Percentiles rank a stretch among this genome's conserved stretches.
These are phyloP conservation scores for Drosophila funebris DNA, from an alignment of 1,140 invertebrate genomes.

Conservation along the genomic window DNA sequence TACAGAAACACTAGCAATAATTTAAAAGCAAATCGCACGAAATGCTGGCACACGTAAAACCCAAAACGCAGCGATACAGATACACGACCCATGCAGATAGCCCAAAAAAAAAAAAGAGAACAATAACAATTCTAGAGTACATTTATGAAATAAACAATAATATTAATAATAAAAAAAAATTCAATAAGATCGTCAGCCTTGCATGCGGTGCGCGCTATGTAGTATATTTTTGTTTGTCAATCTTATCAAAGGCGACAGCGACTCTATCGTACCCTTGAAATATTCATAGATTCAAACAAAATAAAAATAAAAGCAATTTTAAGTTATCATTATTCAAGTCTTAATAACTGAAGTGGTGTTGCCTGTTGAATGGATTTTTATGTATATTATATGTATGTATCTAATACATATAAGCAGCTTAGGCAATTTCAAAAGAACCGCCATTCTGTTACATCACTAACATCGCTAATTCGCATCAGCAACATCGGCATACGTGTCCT, in stretches of 20 bases:
- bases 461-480: no score
- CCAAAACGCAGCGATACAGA: slow-evolving; percentile 67
- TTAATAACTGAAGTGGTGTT: slow-evolving; percentile 42
- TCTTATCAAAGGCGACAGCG: slow-evolving; percentile 68
- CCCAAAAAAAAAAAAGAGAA: slow-evolving; percentile 16
- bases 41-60: slow-evolving; percentile 42
- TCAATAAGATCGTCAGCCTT: slow-evolving; percentile 41
- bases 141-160: slow-evolving; percentile 21
- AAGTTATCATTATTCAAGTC: slow-evolving; percentile 62
- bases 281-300: slow-evolving; percentile 48
- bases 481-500: neutral
- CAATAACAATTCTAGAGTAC: slow-evolving; percentile 22
- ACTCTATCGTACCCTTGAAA: slow-evolving; percentile 69
- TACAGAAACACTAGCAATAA: slow-evolving; percentile 42
- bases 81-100: slow-evolving; percentile 64
- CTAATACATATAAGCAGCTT: neutral
- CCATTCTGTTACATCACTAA: neutral
- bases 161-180: slow-evolving; percentile 31
- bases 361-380: neutral
- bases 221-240: slow-evolving; percentile 73
- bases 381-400: neutral
- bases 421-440: slow-evolving; percentile 9
- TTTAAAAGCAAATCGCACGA: slow-evolving; percentile 65
- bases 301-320: slow-evolving; percentile 45
- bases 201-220: slow-evolving; percentile 38